Evolutionary conservation across 1,140 invertebrate genomes (phyloP).

Genomic region (Apis florea): DNA sequence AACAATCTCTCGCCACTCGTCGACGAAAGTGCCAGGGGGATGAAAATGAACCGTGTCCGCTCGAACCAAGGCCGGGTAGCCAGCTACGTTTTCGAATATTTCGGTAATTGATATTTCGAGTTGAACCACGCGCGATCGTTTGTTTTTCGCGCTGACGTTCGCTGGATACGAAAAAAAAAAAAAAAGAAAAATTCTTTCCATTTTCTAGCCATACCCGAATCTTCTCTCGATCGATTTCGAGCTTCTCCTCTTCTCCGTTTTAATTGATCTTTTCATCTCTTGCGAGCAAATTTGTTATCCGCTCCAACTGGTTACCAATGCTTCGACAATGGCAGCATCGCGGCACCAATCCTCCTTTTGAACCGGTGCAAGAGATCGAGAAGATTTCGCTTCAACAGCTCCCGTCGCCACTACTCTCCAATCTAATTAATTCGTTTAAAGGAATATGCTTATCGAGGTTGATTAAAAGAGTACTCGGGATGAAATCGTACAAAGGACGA

Average conservation of each 20-base stretch:
- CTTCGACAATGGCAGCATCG: background rate
- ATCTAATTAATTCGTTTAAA: slow-evolving; percentile 59
- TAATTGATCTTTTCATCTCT: too few species aligned
- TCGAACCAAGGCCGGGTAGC: background rate
- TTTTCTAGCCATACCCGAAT: background rate
- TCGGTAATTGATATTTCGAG: slow-evolving; percentile 40
- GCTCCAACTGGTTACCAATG: too few species aligned
- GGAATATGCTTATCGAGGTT: slow-evolving; percentile 64
- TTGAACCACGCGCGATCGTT: background rate
- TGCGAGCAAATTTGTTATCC: too few species aligned
- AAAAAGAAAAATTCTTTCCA: background rate
- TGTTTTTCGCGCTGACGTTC: slow-evolving; percentile 10
- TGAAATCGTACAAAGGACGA: background rate
- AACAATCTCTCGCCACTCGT: background rate
- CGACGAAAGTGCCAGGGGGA: slow-evolving; percentile 3
- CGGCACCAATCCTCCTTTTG: background rate
- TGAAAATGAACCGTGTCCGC: slow-evolving; percentile 18
- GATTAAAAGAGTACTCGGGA: slow-evolving; percentile 45
- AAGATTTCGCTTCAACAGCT: slow-evolving; percentile 16
- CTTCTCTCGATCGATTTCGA: too few species aligned
- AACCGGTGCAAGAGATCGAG: background rate
- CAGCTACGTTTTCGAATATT: slow-evolving; percentile 2
- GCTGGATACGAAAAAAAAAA: background rate
- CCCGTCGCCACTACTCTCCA: background rate
- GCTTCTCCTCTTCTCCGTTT: too few species aligned